Percentiles rank a stretch among this genome's conserved stretches.
Conservation (phyloP, 2,797 vertebrate genomes). For the Labeo calbasu region DNA sequence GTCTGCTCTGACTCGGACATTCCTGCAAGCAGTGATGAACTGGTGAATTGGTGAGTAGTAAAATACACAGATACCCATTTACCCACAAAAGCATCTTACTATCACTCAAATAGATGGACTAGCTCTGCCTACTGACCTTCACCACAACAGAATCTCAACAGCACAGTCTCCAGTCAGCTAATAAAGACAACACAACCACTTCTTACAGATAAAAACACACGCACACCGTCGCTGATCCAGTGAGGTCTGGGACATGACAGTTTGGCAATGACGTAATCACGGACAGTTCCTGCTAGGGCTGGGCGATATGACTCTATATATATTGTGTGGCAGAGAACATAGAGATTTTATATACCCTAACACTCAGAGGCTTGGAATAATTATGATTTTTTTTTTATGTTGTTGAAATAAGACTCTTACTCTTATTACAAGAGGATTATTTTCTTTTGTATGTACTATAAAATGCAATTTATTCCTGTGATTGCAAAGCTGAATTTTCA, state of each 20-base stretch:
- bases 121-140: slow-evolving; percentile 20
- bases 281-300: slow-evolving; percentile 29
- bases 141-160: slow-evolving; percentile 43
- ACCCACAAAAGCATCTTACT: slow-evolving; percentile 31
- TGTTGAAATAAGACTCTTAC: not conserved
- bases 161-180: slow-evolving; percentile 35
- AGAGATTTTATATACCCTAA: not conserved
- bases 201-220: slow-evolving; percentile 26
- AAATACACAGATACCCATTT: slow-evolving; percentile 18
- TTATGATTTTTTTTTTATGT: not conserved
- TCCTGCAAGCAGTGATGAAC: slow-evolving; percentile 73
- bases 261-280: slow-evolving; percentile 36
- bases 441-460: not conserved
- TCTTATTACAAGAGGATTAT: not conserved
- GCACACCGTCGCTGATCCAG: slow-evolving; percentile 11
- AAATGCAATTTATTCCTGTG: not conserved
- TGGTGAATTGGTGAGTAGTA: slow-evolving; percentile 9
- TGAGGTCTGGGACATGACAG: slow-evolving; percentile 33
- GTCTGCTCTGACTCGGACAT: slow-evolving; percentile 98
- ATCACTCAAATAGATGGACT: slow-evolving; percentile 25
- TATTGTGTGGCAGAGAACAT: not conserved
- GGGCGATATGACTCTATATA: slow-evolving; percentile 29
- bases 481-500: not conserved
- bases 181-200: slow-evolving; percentile 38
- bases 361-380: not conserved